Conservation (phyloP, 2,888 invertebrate species). For the Apodemia zela region DNA sequence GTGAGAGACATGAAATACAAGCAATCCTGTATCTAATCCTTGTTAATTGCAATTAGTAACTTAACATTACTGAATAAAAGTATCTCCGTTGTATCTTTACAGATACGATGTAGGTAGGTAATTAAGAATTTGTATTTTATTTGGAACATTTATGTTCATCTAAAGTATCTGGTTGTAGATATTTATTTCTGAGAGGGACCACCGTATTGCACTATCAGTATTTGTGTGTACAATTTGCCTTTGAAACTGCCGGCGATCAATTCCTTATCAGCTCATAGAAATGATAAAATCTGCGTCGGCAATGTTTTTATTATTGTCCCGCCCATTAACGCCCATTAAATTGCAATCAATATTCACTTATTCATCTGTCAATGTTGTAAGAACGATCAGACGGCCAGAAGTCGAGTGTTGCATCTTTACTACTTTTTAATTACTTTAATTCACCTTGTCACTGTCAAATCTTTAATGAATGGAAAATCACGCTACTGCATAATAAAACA, state of each 20-base stretch:
- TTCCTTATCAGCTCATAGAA: slow-evolving; percentile 65
- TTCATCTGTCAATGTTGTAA: slow-evolving; percentile 62
- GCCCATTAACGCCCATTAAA: slow-evolving; percentile 76
- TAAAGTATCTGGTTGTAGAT: slow-evolving; percentile 25
- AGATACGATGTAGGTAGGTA: slow-evolving; percentile 29
- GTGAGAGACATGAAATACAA: background rate
- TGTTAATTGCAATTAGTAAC: background rate
- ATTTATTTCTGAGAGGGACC: slow-evolving; percentile 35
- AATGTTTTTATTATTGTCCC: slow-evolving; percentile 75
- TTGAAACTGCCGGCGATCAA: slow-evolving; percentile 70
- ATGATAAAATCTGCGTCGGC: slow-evolving; percentile 65
- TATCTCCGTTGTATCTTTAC: slow-evolving; percentile 27
- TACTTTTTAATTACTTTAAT: slow-evolving; percentile 52
- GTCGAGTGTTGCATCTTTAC: slow-evolving; percentile 58
- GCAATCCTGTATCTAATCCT: background rate
- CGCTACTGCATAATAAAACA: slow-evolving; percentile 30
- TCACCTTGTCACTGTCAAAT: slow-evolving; percentile 31
- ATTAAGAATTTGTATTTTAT: slow-evolving; percentile 30
- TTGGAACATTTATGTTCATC: slow-evolving; percentile 24
- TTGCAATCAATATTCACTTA: slow-evolving; percentile 75
- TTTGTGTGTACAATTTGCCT: slow-evolving; percentile 69
- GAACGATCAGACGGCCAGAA: slow-evolving; percentile 41
- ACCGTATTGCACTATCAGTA: slow-evolving; percentile 54
- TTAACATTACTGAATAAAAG: background rate
- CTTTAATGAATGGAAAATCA: slow-evolving; percentile 13